Base-by-base conservation (phyloP, 2,113 vertebrate species). In the Caretta caretta region DNA sequence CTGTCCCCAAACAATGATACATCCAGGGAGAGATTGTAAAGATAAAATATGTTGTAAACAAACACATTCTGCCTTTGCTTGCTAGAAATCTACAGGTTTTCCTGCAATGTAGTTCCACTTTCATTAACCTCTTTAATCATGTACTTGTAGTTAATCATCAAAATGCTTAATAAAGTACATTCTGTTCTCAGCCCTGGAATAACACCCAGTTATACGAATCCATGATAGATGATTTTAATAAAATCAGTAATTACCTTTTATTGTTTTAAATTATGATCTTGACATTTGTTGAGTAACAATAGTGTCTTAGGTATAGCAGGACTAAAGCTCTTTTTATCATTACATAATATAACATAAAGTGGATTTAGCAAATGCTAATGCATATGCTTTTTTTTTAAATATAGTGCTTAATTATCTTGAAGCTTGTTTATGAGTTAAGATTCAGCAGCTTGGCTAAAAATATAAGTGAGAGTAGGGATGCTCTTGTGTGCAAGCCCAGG, bases 191-290 rank as follows among this genome's bases (percentile, higher is more conserved):
- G 91, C 78, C 93, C 90, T 90, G 78, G 90, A 97, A 97, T 97
- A 95, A 93, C 86, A 97, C 56, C 82, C 51, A 49, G 80, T 95
- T 97, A 54, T 93, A 80, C 93, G 92, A 96, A 90, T 97, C 92
- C 86, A n/a, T 97, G 98, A 98, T 98, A 96, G 96, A 98, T 98
- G 94, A 80, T 98, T 98, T 98, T 98, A 98, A 98, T 98, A 98
- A 98, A 98, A 96, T 94, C 97, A 97, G 95, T 98, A 98, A 98
- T 98, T 98, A 97, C 89, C 96, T 90, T 92, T 92, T 98, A 93
- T 95, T 94, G 54, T 93, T 97, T 97, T 97, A 96, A 97, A 97
- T 97, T 96, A 90, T 94, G 83, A 82, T 82, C 97, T 97, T 97
- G 93, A 96, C 92, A 78, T 93, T 95, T 84, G 80, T 96, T 90